These are phyloP conservation scores for Battus philenor DNA, from an alignment of 1,140 invertebrate genomes.

Conservation along the genomic window DNA sequence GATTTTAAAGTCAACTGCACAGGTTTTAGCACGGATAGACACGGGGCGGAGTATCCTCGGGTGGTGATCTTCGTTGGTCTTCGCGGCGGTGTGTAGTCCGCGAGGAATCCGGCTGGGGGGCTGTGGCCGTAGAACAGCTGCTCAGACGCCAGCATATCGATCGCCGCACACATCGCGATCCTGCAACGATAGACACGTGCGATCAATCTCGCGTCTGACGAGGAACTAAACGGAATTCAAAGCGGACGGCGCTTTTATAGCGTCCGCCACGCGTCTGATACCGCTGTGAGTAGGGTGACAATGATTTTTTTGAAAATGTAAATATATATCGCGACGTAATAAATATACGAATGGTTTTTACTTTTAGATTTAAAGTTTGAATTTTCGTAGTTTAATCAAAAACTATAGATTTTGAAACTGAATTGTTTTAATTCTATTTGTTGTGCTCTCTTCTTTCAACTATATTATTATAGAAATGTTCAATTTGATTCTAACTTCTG, in stretches of 20 bases:
- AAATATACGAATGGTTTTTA: too few relatives aligned
- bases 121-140: constrained; percentile 82
- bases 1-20: constrained; percentile 54
- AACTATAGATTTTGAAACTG: too few relatives aligned
- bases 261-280: constrained; percentile 39
- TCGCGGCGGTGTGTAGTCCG: constrained; percentile 69
- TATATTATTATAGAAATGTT: too few relatives aligned
- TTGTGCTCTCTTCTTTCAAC: too few relatives aligned
- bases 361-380: too few relatives aligned
- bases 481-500: too few relatives aligned
- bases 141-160: constrained; percentile 80
- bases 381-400: too few relatives aligned
- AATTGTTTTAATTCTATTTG: too few relatives aligned
- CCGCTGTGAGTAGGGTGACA: constrained; percentile 36
- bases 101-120: constrained; percentile 78
- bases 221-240: constrained; percentile 52
- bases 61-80: constrained; percentile 45
- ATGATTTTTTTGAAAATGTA: too few relatives aligned
- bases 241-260: constrained; percentile 39
- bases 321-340: too few relatives aligned
- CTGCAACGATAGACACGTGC: constrained; percentile 39
- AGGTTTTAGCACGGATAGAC: constrained; percentile 54
- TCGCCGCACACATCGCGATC: constrained; percentile 58
- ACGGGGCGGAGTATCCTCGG: constrained; percentile 50
- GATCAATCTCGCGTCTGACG: constrained; percentile 18